A percentile compares a stretch with the other conserved stretches of the same genome.
Conservation (phyloP, 2,797 vertebrate species). For the Melanotaenia trifasciata region DNA sequence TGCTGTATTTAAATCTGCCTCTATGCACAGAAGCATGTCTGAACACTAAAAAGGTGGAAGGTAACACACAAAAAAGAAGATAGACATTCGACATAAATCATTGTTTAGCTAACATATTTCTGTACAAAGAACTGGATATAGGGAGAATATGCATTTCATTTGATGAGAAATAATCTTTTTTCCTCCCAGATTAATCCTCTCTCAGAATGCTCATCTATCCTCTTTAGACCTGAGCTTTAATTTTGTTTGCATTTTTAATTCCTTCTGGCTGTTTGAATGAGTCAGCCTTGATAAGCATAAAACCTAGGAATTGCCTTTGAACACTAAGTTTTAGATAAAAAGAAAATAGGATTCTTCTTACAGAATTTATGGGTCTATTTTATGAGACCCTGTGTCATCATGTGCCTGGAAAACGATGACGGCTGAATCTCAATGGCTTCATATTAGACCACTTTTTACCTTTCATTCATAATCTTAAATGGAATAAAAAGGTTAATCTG, state of each 20-base stretch:
- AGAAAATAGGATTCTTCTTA: neutral
- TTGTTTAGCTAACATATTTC: neutral
- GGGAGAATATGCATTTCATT: neutral
- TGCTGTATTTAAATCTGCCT: neutral
- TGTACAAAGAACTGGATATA: neutral
- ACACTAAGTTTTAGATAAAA: neutral
- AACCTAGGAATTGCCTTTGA: neutral
- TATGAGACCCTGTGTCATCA: neutral
- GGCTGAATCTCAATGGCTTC: slow-evolving; percentile 17
- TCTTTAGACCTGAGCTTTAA: neutral
- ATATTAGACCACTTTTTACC: slow-evolving; percentile 14
- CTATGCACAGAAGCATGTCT: neutral
- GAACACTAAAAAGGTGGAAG: neutral
- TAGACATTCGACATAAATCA: neutral
- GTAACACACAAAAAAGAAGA: neutral
- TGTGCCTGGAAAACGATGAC: neutral
- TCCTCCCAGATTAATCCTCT: neutral
- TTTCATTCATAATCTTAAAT: slow-evolving; percentile 7
- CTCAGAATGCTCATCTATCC: neutral
- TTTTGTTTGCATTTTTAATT: neutral
- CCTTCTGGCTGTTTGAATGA: neutral
- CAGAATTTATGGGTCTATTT: neutral
- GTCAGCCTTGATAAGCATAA: neutral
- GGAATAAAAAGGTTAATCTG: slow-evolving; percentile 10
- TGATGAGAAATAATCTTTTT: neutral